Percentiles rank a stretch among this genome's conserved stretches.
These are phyloP conservation scores for Petrocephalus sullivani DNA, from an alignment of 2,797 vertebrate species.

Conservation along the genomic window DNA sequence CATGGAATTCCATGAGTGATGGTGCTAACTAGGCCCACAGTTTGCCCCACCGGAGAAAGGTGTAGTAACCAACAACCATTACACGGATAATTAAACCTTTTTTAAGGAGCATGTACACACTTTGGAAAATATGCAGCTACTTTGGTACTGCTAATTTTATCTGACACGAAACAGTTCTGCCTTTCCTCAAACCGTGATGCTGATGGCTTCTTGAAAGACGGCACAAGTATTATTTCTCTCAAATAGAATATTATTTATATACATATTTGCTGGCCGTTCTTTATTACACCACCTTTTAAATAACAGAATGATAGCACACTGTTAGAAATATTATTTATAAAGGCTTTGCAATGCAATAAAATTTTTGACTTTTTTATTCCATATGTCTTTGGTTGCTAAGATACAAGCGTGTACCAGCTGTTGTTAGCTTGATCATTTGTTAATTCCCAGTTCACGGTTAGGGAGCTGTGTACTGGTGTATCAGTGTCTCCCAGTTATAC, in stretches of 20 bases:
- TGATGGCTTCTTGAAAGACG: not conserved
- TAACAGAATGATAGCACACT: not conserved
- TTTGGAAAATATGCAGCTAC: not conserved
- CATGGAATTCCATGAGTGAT: not conserved
- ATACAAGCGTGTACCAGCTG: not conserved
- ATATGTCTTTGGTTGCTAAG: slow-evolving; percentile 4
- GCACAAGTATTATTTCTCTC: too few relatives aligned
- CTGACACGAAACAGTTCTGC: not conserved
- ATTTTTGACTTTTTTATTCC: not conserved
- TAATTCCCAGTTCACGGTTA: not conserved
- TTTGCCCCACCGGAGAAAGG: not conserved
- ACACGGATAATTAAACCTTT: not conserved
- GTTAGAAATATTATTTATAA: not conserved
- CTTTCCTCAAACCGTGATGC: not conserved
- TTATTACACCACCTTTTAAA: not conserved
- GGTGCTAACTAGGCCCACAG: not conserved
- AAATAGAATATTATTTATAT: not conserved
- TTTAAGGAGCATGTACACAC: not conserved
- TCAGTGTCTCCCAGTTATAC: not conserved
- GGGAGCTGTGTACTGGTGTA: not conserved
- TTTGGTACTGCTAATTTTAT: not conserved
- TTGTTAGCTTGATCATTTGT: not conserved
- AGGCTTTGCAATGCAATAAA: not conserved
- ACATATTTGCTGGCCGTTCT: not conserved
- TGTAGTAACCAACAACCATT: not conserved